These are phyloP conservation scores for Tubulanus polymorphus DNA, from an alignment of 2,888 invertebrate species.

Conservation along the genomic window DNA sequence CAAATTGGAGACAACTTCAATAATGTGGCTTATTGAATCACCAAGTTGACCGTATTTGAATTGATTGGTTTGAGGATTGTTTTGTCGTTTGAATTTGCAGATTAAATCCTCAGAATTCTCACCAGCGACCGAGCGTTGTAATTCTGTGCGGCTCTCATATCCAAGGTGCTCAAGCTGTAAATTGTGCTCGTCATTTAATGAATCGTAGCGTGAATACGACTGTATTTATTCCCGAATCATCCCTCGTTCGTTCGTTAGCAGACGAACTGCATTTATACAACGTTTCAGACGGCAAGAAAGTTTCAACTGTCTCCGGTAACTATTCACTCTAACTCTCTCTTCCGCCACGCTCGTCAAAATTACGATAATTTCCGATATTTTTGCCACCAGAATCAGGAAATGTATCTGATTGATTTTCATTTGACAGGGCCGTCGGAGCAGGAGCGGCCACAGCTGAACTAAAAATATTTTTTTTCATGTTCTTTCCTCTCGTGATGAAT, in stretches of 20 bases:
- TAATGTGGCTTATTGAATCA: no score
- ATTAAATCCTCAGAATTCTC: conserved; percentile 78
- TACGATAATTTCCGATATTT: no score
- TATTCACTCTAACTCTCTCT: no score
- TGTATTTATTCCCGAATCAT: conserved; percentile 57
- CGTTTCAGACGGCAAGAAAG: conserved; percentile 57
- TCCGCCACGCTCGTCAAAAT: no score
- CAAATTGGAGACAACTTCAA: no score
- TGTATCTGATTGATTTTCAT: no score
- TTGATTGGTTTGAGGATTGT: no score
- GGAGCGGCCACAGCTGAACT: no score
- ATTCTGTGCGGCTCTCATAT: conserved; percentile 69
- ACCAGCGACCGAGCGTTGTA: conserved; percentile 80
- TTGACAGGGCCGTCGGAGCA: no score
- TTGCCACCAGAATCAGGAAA: no score
- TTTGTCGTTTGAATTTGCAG: conserved; percentile 45
- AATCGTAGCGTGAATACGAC: conserved; percentile 75
- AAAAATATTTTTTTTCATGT: no score
- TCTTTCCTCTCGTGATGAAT: not conserved
- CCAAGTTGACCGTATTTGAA: no score
- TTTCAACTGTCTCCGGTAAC: conserved; percentile 40
- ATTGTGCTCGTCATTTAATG: conserved; percentile 70
- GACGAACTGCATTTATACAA: conserved; percentile 67
- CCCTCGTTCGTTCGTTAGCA: conserved; percentile 45
- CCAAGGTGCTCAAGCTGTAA: conserved; percentile 66